Evolutionary conservation across 2,797 vertebrate species (phyloP).

Genomic region (Perodicticus potto): DNA sequence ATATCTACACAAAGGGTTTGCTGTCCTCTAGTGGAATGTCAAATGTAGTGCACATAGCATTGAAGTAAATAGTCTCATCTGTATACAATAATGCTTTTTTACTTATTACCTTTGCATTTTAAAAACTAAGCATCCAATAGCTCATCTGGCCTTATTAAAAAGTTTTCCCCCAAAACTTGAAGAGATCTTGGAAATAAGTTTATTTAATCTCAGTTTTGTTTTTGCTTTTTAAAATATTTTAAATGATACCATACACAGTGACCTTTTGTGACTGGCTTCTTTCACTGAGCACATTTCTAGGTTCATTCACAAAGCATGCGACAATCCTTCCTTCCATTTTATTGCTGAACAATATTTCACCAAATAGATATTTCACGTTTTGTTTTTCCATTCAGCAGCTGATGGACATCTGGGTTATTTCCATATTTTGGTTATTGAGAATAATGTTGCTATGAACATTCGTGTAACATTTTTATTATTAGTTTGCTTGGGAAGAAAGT

Average conservation of each 20-base stretch:
- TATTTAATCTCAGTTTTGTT: background rate
- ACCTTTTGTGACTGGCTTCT: background rate
- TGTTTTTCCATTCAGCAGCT: background rate
- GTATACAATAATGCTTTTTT: background rate
- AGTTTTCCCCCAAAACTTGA: background rate
- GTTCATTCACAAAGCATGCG: background rate
- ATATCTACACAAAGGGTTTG: background rate
- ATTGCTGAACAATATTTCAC: background rate
- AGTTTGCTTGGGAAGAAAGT: background rate
- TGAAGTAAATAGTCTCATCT: background rate
- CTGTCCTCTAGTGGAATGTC: constrained; percentile 86
- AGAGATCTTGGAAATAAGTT: background rate
- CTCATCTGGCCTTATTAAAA: background rate
- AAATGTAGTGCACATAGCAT: background rate
- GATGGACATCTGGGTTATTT: background rate
- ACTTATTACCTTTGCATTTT: background rate
- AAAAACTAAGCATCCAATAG: background rate
- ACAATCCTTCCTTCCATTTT: background rate
- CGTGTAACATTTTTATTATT: background rate
- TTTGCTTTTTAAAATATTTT: background rate
- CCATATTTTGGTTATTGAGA: background rate
- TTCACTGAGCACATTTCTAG: background rate
- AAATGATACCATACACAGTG: background rate
- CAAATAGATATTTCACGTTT: background rate
- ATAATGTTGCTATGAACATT: background rate